Evolutionary conservation across 2,113 vertebrate genomes (phyloP).

Genomic region (Callocephalon fimbriatum): DNA sequence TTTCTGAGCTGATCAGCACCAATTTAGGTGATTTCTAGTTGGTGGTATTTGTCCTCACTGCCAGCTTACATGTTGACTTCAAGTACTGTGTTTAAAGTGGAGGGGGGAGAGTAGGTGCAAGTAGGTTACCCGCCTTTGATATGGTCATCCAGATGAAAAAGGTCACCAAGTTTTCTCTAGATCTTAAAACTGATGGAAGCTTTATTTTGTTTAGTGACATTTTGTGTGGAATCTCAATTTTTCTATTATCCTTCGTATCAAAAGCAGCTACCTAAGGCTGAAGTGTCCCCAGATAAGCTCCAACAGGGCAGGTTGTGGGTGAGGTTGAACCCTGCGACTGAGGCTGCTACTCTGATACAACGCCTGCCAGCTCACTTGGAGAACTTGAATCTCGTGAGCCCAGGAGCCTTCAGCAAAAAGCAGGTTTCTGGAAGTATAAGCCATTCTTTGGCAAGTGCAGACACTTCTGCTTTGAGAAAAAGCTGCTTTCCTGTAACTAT

Average conservation of each 20-base stretch:
- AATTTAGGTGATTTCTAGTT: not conserved
- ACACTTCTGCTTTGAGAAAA: not conserved
- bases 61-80: not conserved
- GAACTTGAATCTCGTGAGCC: not conserved
- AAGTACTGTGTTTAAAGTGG: not conserved
- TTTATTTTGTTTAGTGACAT: not conserved
- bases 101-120: not conserved
- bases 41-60: not conserved
- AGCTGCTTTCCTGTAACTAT: not conserved
- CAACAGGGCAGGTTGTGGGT: not conserved
- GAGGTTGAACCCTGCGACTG: fast-evolving
- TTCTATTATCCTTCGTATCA: not conserved
- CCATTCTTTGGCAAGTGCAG: not conserved
- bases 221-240: not conserved
- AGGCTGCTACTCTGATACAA: not conserved
- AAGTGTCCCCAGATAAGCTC: not conserved
- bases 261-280: not conserved
- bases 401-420: not conserved
- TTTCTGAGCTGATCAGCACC: not conserved
- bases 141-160: not conserved
- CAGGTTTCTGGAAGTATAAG: not conserved
- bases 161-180: not conserved
- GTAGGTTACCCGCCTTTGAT: not conserved
- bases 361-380: not conserved
- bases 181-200: not conserved